Evolutionary conservation across 2,113 vertebrate species (phyloP).

Genomic region (Trichomycterus rosablanca): DNA sequence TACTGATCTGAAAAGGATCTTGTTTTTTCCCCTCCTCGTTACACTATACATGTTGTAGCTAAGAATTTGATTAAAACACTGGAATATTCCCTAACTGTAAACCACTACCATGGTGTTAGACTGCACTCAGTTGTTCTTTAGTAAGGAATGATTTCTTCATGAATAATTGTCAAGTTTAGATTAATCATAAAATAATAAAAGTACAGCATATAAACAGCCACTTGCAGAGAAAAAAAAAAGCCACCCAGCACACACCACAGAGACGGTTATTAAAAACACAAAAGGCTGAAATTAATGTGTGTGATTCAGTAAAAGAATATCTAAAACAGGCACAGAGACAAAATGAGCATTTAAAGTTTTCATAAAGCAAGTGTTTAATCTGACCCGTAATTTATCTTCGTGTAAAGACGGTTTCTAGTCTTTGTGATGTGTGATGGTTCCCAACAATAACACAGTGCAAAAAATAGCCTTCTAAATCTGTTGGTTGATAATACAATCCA

Average conservation of each 20-base stretch:
- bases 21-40: too few relatives aligned
- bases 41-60: too few relatives aligned
- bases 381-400: too few relatives aligned
- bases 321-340: neutral
- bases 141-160: slow-evolving; percentile 56
- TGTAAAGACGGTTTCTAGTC: neutral
- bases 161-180: slow-evolving; percentile 60
- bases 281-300: slow-evolving; percentile 19
- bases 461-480: slow-evolving; percentile 4
- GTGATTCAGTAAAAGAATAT: slow-evolving; percentile 9
- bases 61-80: too few relatives aligned
- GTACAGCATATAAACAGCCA: slow-evolving; percentile 66
- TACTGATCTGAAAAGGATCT: too few relatives aligned
- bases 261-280: too few relatives aligned
- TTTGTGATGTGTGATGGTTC: slow-evolving; percentile 1
- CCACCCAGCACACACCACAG: too few relatives aligned
- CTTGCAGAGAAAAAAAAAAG: slow-evolving; percentile 57
- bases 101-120: too few relatives aligned
- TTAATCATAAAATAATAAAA: slow-evolving; percentile 65
- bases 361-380: too few relatives aligned
- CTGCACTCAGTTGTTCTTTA: slow-evolving; percentile 55
- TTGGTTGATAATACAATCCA: neutral
- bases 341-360: too few relatives aligned
- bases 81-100: too few relatives aligned
- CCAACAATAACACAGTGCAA: neutral